Conservation (phyloP, 1,140 invertebrate species). For the Cotesia typhae region DNA sequence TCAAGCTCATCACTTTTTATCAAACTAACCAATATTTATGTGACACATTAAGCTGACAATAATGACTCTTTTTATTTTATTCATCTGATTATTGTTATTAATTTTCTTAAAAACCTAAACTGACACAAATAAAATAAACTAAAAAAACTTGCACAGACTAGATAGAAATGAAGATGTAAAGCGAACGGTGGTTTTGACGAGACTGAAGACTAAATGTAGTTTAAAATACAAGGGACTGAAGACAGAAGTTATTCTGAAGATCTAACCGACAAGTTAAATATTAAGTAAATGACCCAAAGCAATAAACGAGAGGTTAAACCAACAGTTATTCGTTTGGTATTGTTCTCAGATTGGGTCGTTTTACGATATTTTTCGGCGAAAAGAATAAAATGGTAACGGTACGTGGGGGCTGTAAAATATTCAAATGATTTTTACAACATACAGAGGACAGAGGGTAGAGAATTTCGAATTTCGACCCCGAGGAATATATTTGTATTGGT, state of each 20-base stretch:
- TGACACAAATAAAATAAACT: neutral
- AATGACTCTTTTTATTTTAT: too few relatives aligned
- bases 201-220: constrained; percentile 26
- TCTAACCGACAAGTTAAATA: neutral
- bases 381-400: constrained; percentile 40
- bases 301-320: constrained; percentile 28
- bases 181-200: constrained; percentile 33
- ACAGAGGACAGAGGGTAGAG: neutral
- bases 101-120: too few relatives aligned
- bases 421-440: constrained; percentile 23
- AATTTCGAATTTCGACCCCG: constrained; percentile 8
- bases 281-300: constrained; percentile 14
- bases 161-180: constrained; percentile 28
- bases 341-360: constrained; percentile 30
- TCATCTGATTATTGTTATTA: too few relatives aligned
- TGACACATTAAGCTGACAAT: too few relatives aligned
- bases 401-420: constrained; percentile 40
- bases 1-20: too few relatives aligned
- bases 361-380: constrained; percentile 17
- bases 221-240: constrained; percentile 18
- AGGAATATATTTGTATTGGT: constrained; percentile 1
- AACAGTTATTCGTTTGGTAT: constrained; percentile 38
- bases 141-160: neutral
- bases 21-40: too few relatives aligned
- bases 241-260: constrained; percentile 10